A percentile compares a stretch with the other conserved stretches of the same genome.
These are phyloP conservation scores for Cryptomyrus ogoouensis DNA, from an alignment of 2,113 vertebrate species.

Conservation along the genomic window DNA sequence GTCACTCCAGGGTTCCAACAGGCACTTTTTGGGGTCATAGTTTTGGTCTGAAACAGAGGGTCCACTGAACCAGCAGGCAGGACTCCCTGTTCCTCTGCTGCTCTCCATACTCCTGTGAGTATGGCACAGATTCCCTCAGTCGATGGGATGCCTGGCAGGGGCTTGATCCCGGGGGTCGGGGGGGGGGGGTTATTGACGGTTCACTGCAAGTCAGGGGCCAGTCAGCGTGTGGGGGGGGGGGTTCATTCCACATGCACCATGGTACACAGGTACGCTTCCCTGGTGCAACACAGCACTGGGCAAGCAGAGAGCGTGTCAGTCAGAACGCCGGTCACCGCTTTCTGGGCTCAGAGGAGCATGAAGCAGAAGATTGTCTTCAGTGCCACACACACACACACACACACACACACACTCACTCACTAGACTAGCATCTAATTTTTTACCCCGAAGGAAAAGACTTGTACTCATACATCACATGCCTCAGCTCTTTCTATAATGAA, in stretches of 20 bases:
- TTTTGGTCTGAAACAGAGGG: not conserved
- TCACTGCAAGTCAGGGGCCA: conserved; percentile 37
- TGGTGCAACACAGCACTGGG: not conserved
- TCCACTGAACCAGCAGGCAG: not conserved
- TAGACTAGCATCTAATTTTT: conserved; percentile 1
- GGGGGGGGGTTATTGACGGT: too few species aligned
- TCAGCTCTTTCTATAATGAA: conserved; percentile 1
- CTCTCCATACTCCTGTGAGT: not conserved
- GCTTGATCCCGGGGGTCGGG: not conserved
- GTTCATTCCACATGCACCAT: conserved; percentile 22
- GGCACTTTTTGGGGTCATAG: not conserved
- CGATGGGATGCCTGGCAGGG: not conserved
- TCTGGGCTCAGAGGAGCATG: conserved; percentile 9
- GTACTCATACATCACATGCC: not conserved
- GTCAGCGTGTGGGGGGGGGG: conserved; percentile 33
- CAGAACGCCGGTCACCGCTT: conserved; percentile 13
- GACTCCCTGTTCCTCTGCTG: not conserved
- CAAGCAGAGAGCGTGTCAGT: conserved; percentile 32
- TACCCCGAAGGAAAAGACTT: not conserved
- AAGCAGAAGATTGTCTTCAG: not conserved
- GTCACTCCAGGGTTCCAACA: not conserved
- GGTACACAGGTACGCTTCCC: conserved; percentile 31
- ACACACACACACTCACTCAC: not conserved
- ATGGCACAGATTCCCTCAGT: conserved; percentile 30
- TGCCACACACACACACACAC: not conserved